These are phyloP conservation scores for Margaritifera margaritifera DNA, from an alignment of 2,888 invertebrate species.

Conservation along the genomic window DNA sequence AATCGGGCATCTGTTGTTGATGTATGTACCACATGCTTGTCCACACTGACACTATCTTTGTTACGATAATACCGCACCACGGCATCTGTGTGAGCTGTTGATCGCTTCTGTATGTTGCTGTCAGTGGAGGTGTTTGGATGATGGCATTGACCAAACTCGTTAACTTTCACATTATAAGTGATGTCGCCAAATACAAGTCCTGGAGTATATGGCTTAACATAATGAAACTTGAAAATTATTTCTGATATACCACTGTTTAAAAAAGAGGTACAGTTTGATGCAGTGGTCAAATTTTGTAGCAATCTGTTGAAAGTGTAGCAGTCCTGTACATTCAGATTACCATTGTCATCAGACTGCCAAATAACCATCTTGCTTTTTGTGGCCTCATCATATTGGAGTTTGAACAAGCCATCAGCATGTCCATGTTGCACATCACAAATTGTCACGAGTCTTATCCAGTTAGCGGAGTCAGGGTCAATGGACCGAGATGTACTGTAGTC, in stretches of 20 bases:
- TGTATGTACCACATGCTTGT: conserved; percentile 5
- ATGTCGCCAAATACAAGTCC: conserved; percentile 33
- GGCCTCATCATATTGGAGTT: conserved; percentile 2
- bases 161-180: conserved; percentile 16
- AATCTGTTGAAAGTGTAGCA: background rate
- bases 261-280: background rate
- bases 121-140: background rate
- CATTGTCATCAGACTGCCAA: background rate
- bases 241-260: background rate
- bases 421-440: conserved; percentile 13
- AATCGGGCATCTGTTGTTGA: conserved; percentile 8
- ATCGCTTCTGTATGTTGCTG: background rate
- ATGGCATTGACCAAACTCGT: background rate
- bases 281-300: background rate
- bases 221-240: conserved; percentile 9
- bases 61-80: conserved; percentile 15
- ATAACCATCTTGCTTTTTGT: conserved; percentile 1
- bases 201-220: conserved; percentile 9
- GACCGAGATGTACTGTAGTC: background rate
- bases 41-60: conserved; percentile 1
- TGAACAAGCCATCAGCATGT: conserved; percentile 3
- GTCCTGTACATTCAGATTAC: background rate
- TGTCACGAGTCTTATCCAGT: conserved; percentile 38
- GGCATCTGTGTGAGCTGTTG: background rate
- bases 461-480: conserved; percentile 1